Percentiles rank a stretch among this genome's conserved stretches.
Conservation (phyloP, 2,888 invertebrate species). For the Tipula helvola region DNA sequence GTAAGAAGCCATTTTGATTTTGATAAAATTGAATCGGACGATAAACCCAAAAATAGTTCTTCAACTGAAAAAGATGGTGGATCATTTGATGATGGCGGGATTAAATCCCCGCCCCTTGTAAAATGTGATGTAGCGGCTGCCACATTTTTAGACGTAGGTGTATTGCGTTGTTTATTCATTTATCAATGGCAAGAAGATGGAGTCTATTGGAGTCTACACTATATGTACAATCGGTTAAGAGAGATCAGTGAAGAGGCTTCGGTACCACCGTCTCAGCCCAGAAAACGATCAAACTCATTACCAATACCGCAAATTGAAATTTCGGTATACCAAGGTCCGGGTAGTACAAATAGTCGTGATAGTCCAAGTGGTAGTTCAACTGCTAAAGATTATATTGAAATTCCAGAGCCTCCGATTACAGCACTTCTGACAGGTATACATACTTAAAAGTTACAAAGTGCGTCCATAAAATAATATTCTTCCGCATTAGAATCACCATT, state of each 20-base stretch:
- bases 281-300: constrained; percentile 82
- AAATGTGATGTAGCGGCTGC: constrained; percentile 62
- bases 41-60: constrained; percentile 30
- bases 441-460: neutral
- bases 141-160: constrained; percentile 93
- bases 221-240: constrained; percentile 72
- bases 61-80: constrained; percentile 62
- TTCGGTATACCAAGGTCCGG: constrained; percentile 69
- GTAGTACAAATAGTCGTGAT: constrained; percentile 31
- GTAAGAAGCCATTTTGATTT: constrained; percentile 32
- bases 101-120: constrained; percentile 20
- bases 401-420: constrained; percentile 55
- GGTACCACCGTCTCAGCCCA: constrained; percentile 60
- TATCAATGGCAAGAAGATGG: constrained; percentile 98
- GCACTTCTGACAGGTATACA: constrained; percentile 23
- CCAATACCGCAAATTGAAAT: constrained; percentile 90
- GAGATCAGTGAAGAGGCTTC: constrained; percentile 74
- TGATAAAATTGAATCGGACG: constrained; percentile 28
- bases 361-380: constrained; percentile 33
- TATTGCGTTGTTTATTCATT: constrained; percentile 87
- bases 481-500: constrained; percentile 14
- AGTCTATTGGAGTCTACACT: constrained; percentile 92
- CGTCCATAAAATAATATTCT: neutral
- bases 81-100: constrained; percentile 49
- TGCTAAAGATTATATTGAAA: constrained; percentile 62